phyloP scores from a whole-genome alignment of 1,140 invertebrate genomes.

The Macrostomum lignano region DNA sequence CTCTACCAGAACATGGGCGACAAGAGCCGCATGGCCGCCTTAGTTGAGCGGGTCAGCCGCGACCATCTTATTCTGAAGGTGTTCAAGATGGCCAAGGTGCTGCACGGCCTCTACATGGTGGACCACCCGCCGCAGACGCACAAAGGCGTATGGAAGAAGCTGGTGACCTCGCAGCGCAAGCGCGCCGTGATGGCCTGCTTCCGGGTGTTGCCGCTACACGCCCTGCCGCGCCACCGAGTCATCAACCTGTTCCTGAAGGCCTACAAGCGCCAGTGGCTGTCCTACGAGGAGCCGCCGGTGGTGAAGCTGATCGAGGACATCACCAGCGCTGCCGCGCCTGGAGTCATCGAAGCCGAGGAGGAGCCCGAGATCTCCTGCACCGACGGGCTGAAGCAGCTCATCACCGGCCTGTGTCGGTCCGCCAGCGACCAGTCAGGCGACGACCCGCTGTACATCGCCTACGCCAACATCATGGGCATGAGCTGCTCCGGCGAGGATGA shows the following conservation, averaged over 20 bases:
- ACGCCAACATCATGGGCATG: constrained; percentile 74
- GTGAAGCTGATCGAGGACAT: constrained; percentile 29
- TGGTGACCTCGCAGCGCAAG: constrained; percentile 88
- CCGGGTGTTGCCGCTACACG: constrained; percentile 80
- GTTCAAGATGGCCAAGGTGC: constrained; percentile 91
- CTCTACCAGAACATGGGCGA: constrained; percentile 78
- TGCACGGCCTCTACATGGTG: constrained; percentile 90
- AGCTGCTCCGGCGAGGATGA: constrained; percentile 70
- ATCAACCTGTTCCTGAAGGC: constrained; percentile 85
- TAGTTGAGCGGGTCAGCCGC: constrained; percentile 24
- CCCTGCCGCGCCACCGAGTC: constrained; percentile 79
- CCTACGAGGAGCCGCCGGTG: constrained; percentile 35
- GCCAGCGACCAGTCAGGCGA: constrained; percentile 65
- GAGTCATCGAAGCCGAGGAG: background rate
- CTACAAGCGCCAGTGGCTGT: constrained; percentile 72
- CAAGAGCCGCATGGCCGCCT: constrained; percentile 36
- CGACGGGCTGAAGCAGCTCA: constrained; percentile 74
- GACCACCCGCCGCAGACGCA: constrained; percentile 85
- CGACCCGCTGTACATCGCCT: constrained; percentile 79
- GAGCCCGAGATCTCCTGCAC: constrained; percentile 35
- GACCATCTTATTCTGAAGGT: constrained; percentile 73
- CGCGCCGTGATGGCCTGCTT: constrained; percentile 96
- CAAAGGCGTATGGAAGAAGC: constrained; percentile 74
- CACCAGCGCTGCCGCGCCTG: constrained; percentile 9
- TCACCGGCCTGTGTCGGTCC: constrained; percentile 78